Evolutionary conservation across 2,888 invertebrate species (phyloP).

Genomic region (Dorcus parallelipipedus): DNA sequence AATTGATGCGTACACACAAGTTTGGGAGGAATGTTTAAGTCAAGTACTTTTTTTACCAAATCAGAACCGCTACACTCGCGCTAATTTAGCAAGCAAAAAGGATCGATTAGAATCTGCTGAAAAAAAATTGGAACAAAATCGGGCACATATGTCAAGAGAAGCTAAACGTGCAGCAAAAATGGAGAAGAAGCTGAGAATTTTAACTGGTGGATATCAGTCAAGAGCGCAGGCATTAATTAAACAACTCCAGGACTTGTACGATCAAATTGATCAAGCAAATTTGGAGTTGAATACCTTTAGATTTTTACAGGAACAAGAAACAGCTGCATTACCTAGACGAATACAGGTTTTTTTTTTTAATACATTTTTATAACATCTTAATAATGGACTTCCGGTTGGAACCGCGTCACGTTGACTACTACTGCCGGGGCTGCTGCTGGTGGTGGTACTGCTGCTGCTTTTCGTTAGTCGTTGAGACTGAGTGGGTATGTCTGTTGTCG

Average conservation of each 20-base stretch:
- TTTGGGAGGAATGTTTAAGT: slow-evolving; percentile 95
- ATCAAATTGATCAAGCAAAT: slow-evolving; percentile 86
- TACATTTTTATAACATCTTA: no score
- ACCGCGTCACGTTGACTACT: no score
- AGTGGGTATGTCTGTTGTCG: no score
- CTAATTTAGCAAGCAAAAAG: slow-evolving; percentile 92
- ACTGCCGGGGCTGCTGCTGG: no score
- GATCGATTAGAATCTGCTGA: slow-evolving; percentile 93
- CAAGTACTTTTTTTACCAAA: slow-evolving; percentile 90
- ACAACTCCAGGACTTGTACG: slow-evolving; percentile 80
- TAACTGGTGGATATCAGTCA: slow-evolving; percentile 87
- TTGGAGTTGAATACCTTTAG: slow-evolving; percentile 89
- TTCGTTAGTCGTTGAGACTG: no score
- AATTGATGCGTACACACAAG: slow-evolving; percentile 82
- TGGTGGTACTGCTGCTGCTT: no score
- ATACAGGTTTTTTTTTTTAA: slow-evolving; percentile 61
- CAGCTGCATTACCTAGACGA: slow-evolving; percentile 84
- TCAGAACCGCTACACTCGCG: slow-evolving; percentile 73
- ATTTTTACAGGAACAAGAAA: slow-evolving; percentile 85
- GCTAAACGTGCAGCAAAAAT: slow-evolving; percentile 96
- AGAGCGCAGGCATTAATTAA: slow-evolving; percentile 79
- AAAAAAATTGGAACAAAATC: slow-evolving; percentile 87
- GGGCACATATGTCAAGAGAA: slow-evolving; percentile 94
- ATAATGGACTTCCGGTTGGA: no score
- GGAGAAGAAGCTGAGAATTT: slow-evolving; percentile 93